Evolutionary conservation across 2,888 invertebrate species (phyloP).

Genomic region (Zhuqinia jingwanae): DNA sequence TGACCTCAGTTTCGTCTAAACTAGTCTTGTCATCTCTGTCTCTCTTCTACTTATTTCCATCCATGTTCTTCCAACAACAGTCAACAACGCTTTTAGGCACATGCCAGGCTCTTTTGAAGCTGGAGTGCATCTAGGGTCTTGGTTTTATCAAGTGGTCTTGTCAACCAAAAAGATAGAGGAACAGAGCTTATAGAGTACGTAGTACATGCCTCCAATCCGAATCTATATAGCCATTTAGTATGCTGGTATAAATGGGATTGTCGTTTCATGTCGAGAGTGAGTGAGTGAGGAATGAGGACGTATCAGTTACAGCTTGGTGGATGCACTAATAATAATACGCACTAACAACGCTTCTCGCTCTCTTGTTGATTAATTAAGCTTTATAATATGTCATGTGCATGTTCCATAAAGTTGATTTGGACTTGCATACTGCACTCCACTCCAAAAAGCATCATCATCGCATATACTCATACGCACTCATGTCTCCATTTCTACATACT

Average conservation of each 20-base stretch:
- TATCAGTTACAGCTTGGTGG: conserved; percentile 56
- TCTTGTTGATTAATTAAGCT: conserved; percentile 66
- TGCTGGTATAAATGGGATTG: too few relatives aligned
- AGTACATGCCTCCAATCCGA: too few relatives aligned
- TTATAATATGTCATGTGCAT: conserved; percentile 68
- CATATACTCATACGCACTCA: neutral
- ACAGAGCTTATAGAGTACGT: too few relatives aligned
- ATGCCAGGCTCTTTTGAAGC: conserved; percentile 12
- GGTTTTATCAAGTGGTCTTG: conserved; percentile 65
- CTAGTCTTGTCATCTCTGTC: conserved; percentile 35
- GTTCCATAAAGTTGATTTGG: conserved; percentile 57
- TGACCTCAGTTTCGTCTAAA: conserved; percentile 68
- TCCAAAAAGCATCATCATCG: neutral
- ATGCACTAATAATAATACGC: conserved; percentile 53
- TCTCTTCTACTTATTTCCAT: too few relatives aligned
- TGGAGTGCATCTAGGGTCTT: conserved; percentile 43
- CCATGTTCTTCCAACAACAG: neutral
- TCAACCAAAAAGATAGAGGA: conserved; percentile 27
- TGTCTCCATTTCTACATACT: neutral
- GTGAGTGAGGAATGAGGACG: conserved; percentile 26
- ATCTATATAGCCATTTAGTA: too few relatives aligned
- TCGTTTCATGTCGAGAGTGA: neutral
- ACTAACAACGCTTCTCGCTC: conserved; percentile 23
- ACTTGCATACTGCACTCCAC: conserved; percentile 48
- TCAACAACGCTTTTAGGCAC: neutral